A percentile compares a stretch with the other conserved stretches of the same genome.
Conservation (phyloP, 1,140 invertebrate genomes). For the Cyclargus thomasi region DNA sequence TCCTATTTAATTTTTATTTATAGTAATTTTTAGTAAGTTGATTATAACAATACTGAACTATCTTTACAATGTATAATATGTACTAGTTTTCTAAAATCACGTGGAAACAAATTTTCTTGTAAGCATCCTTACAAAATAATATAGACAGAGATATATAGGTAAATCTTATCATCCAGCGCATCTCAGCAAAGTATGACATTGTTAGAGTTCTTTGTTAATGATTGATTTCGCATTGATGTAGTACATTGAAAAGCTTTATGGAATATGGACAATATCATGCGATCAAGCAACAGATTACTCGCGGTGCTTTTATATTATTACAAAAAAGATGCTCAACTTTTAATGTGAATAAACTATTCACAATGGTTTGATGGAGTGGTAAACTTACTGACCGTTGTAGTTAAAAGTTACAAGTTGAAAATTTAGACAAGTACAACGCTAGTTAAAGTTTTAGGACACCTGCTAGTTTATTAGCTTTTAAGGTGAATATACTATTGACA, state of each 20-base stretch:
- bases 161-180: not conserved
- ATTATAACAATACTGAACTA: too few species aligned
- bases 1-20: not conserved
- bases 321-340: not conserved
- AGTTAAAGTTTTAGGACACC: not conserved
- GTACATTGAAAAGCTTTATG: not conserved
- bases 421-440: not conserved
- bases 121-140: too few species aligned
- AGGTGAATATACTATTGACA: constrained; percentile 10
- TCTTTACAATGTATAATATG: too few species aligned
- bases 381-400: not conserved
- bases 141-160: too few species aligned
- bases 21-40: not conserved
- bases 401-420: not conserved
- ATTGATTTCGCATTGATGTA: not conserved
- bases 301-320: not conserved
- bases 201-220: not conserved
- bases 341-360: constrained; percentile 9
- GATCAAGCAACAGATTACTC: not conserved
- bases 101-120: too few species aligned
- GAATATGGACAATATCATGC: not conserved
- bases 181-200: not conserved
- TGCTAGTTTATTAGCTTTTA: not conserved
- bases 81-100: too few species aligned
- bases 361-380: not conserved